Percentiles rank a stretch among this genome's conserved stretches.
Evolutionary conservation across 2,888 invertebrate species (phyloP).

Genomic region (Odontothrips loti): DNA sequence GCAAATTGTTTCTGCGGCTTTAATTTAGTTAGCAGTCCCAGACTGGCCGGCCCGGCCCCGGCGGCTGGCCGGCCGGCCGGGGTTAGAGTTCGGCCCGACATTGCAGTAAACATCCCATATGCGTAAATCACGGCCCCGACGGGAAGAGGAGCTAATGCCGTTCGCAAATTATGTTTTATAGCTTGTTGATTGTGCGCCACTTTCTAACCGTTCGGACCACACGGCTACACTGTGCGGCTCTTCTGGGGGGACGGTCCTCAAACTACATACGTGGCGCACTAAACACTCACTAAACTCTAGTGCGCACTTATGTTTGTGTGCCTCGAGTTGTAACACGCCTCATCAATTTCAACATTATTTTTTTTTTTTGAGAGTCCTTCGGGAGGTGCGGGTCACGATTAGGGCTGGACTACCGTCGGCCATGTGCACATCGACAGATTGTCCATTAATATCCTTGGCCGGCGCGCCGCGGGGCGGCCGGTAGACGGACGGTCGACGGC

Average conservation of each 20-base stretch:
- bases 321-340: too few relatives aligned
- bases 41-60: not conserved
- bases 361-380: too few relatives aligned
- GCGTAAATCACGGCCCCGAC: not conserved
- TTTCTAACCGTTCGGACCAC: not conserved
- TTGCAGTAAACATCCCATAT: not conserved
- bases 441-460: not conserved
- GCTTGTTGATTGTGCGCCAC: slow-evolving; percentile 6
- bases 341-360: too few relatives aligned
- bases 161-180: slow-evolving; percentile 7
- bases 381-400: too few relatives aligned
- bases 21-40: not conserved
- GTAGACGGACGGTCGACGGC: not conserved
- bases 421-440: not conserved
- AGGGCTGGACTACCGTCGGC: too few relatives aligned
- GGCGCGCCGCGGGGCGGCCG: not conserved
- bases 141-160: not conserved
- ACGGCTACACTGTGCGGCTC: too few relatives aligned
- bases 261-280: too few relatives aligned
- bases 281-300: too few relatives aligned
- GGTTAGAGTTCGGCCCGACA: slow-evolving; percentile 10
- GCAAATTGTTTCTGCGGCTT: slow-evolving; percentile 22
- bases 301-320: too few relatives aligned
- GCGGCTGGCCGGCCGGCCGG: not conserved
- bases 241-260: too few relatives aligned